Conservation (phyloP, 2,888 invertebrate species). For the Mantis religiosa region DNA sequence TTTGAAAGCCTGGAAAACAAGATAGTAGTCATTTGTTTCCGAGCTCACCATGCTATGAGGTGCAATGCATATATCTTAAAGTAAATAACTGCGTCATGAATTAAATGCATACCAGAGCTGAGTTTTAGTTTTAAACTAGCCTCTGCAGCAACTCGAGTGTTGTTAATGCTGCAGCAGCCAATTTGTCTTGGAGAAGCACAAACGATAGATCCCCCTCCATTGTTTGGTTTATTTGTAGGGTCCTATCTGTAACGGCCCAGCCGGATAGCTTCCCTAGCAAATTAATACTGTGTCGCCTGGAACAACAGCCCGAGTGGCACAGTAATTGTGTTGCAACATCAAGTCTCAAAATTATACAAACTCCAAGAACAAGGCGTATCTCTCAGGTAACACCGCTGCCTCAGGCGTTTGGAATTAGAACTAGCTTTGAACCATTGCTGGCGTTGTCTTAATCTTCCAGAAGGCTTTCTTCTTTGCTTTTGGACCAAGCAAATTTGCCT, state of each 20-base stretch:
- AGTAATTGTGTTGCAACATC: neutral
- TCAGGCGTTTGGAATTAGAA: neutral
- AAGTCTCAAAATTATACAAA: neutral
- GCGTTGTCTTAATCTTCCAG: neutral
- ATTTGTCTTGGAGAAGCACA: neutral
- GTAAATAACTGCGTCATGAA: neutral
- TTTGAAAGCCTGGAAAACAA: neutral
- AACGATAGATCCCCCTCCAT: neutral
- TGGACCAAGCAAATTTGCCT: neutral
- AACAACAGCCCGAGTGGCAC: neutral
- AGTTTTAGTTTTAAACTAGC: neutral
- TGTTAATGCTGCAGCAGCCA: neutral
- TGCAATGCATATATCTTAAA: neutral
- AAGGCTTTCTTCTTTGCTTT: neutral
- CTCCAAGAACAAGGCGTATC: neutral
- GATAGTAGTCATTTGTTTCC: neutral
- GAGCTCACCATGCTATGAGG: neutral
- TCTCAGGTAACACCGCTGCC: neutral
- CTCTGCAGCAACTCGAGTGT: neutral
- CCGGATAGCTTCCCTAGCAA: neutral
- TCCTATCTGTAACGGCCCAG: neutral
- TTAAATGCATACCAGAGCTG: neutral
- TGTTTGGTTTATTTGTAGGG: neutral
- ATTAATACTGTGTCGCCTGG: neutral
- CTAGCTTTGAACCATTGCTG: neutral